These are phyloP conservation scores for Diaprepes abbreviatus DNA, from an alignment of 2,888 invertebrate genomes.

Conservation along the genomic window DNA sequence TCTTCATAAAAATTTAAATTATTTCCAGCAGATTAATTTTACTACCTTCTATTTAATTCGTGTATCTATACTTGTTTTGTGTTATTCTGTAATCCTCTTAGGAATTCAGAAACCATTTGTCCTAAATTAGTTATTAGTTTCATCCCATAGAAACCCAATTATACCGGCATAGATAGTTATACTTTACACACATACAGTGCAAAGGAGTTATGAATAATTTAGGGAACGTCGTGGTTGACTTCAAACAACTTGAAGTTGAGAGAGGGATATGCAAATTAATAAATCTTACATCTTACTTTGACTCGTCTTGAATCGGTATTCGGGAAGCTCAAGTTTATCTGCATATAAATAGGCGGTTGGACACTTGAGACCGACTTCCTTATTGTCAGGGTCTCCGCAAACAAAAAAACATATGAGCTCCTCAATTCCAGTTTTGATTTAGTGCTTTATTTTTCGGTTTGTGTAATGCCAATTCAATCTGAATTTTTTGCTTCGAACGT, in stretches of 20 bases:
- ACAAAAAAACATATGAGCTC: constrained; percentile 48
- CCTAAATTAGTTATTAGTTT: constrained; percentile 43
- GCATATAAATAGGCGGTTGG: constrained; percentile 65
- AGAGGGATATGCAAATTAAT: constrained; percentile 67
- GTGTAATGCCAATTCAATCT: constrained; percentile 49
- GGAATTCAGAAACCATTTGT: constrained; percentile 26
- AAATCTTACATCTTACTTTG: constrained; percentile 66
- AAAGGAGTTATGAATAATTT: constrained; percentile 66
- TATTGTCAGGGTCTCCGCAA: constrained; percentile 48
- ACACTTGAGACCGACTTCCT: constrained; percentile 57
- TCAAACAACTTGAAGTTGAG: constrained; percentile 60
- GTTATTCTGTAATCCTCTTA: neutral
- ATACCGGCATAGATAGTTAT: constrained; percentile 53
- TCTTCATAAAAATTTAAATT: too few species aligned
- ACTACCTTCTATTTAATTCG: neutral
- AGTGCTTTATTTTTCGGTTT: constrained; percentile 33
- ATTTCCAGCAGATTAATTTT: too few species aligned
- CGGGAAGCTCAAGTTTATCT: constrained; percentile 59
- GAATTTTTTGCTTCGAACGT: constrained; percentile 42
- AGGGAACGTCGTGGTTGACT: constrained; percentile 62
- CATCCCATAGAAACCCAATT: constrained; percentile 46
- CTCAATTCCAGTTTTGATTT: constrained; percentile 51
- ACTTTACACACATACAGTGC: constrained; percentile 59
- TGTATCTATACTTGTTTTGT: neutral
- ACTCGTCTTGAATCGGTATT: constrained; percentile 59